Evolutionary conservation across 2,113 vertebrate species (phyloP).

Genomic region (Centropus unirufus): DNA sequence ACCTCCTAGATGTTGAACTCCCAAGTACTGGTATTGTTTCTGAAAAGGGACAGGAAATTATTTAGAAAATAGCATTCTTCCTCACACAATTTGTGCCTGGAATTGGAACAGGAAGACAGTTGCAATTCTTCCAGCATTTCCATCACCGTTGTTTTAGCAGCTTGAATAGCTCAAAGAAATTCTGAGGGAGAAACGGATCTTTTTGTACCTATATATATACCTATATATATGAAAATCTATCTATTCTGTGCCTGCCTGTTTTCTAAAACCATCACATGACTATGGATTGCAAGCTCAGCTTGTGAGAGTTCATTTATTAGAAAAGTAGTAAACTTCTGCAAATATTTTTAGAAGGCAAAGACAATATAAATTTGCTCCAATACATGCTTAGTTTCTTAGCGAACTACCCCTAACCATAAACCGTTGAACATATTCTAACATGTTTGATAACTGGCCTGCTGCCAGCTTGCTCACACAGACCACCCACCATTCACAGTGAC

Average conservation of each 20-base stretch:
- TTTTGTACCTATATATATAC: neutral
- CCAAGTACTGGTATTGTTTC: neutral
- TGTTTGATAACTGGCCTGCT: neutral
- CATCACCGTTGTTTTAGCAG: neutral
- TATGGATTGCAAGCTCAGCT: neutral
- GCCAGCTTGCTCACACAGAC: conserved; percentile 9
- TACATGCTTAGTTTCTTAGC: neutral
- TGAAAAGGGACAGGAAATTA: neutral
- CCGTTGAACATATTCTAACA: neutral
- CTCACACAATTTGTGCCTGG: neutral
- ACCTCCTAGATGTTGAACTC: neutral
- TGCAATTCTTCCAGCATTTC: neutral
- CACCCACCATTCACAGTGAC: conserved; percentile 48
- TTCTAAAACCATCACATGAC: neutral
- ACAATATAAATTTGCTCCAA: neutral
- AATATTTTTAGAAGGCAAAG: neutral
- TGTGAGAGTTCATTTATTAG: neutral
- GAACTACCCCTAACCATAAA: neutral
- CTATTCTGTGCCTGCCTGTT: neutral
- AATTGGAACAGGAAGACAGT: neutral
- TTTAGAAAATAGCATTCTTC: conserved; percentile 24
- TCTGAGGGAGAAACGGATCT: neutral
- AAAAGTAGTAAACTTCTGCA: neutral
- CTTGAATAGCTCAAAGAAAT: neutral
- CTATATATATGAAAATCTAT: neutral